These are phyloP conservation scores for Aldabrachelys gigantea DNA, from an alignment of 2,113 vertebrate genomes.

Conservation along the genomic window DNA sequence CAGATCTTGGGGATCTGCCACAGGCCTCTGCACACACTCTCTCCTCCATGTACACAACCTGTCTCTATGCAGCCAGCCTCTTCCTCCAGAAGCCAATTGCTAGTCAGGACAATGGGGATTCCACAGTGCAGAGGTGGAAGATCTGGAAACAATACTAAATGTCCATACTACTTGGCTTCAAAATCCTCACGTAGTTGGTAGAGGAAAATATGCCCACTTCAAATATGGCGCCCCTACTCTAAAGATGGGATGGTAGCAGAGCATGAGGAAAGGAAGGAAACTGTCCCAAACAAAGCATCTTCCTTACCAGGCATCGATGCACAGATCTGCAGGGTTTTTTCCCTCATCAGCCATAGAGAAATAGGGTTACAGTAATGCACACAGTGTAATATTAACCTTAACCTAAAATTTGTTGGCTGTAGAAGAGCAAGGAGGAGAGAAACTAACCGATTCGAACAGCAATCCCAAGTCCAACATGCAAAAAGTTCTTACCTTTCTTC, in stretches of 20 bases:
- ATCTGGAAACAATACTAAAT: not conserved
- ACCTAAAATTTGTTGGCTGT: not conserved
- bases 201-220: not conserved
- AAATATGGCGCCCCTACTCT: not conserved
- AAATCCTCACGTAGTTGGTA: not conserved
- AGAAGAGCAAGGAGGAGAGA: not conserved
- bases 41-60: not conserved
- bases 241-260: not conserved
- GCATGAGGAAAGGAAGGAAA: not conserved
- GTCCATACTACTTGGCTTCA: not conserved
- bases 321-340: not conserved
- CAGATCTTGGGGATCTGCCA: not conserved
- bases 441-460: not conserved
- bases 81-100: not conserved
- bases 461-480: fast-evolving
- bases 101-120: not conserved
- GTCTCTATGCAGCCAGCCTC: not conserved
- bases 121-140: not conserved
- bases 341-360: not conserved
- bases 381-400: not conserved
- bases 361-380: not conserved
- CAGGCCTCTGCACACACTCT: not conserved
- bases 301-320: not conserved
- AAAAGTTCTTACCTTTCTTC: slow-evolving; percentile 90
- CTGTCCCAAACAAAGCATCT: not conserved